Evolutionary conservation across 2,888 invertebrate genomes (phyloP), one percentile per base, ranked within the genome.

Genomic region (Atrina japonica): DNA sequence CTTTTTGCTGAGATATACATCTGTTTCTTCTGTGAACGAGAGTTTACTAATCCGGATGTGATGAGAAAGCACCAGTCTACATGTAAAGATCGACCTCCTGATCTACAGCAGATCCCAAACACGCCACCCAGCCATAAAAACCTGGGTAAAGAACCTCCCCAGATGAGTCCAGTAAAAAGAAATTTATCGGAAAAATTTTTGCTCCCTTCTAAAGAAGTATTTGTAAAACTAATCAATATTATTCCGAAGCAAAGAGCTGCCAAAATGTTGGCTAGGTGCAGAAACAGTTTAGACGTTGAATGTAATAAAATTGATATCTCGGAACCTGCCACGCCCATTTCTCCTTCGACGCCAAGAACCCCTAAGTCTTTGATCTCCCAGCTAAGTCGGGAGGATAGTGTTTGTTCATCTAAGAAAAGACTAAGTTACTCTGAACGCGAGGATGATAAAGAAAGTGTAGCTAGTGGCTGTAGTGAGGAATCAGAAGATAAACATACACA

Each of bases 281-380:
- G 85, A 25, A 80, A 78, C 30, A 84, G 80, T 61, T 67, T 83
- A 41, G 85, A 86, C 55, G 76, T 86, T 14, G 81, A 83, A 40
- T 85, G 83, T 76, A 77, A 83, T n/a, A 68, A 78, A 29, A 66
- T 84, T 18, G 83, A 84, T 43, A 70, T 78, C 21, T 77, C 75
- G 14, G 77, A 81, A 14, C 81, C 82, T 7, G 49, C 73, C 23
- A 76, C 78, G 3, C 81, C 83, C 0, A 75, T 77, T 29, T 77
- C 83, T 0, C 86, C 86, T 18, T 74, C 80, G n/a, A 84, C 86
- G 1, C 86, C 85, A 41, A 73, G 84, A 25, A 86, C 88, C 0
- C 86, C 87, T 5, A 86, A 85, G 67, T 84, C 84, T 21, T 81
- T 88, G 35, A 86, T 88, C 27, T 87, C 88, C n/a, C 86, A 87